phyloP scores from a whole-genome alignment of 2,888 invertebrate species.

The Campoplex nolae region DNA sequence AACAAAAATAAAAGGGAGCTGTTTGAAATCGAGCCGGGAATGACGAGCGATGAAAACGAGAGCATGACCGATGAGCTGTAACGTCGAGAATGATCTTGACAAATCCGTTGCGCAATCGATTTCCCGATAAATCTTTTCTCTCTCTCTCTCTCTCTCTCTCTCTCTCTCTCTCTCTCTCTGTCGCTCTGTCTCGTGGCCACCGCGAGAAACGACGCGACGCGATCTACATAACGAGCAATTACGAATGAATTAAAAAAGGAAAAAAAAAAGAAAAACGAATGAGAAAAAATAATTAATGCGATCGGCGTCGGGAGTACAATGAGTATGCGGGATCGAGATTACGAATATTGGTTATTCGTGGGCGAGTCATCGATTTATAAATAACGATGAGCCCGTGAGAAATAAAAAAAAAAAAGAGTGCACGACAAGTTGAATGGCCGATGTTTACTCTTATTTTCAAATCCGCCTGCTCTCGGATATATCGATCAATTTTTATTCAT shows the following conservation, averaged over 20 bases:
- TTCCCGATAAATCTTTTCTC: slow-evolving; percentile 3
- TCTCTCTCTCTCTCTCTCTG: background rate
- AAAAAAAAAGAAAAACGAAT: too few relatives aligned
- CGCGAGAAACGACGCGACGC: background rate
- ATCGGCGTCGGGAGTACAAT: background rate
- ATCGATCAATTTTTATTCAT: too few relatives aligned
- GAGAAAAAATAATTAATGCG: background rate
- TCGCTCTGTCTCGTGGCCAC: slow-evolving; percentile 6
- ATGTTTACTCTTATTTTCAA: slow-evolving; percentile 5
- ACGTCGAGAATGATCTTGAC: slow-evolving; percentile 12
- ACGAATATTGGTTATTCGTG: slow-evolving; percentile 8
- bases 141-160: background rate
- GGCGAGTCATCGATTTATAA: slow-evolving; percentile 64
- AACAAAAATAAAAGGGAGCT: too few relatives aligned
- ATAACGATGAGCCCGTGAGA: slow-evolving; percentile 58
- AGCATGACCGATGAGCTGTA: slow-evolving; percentile 1
- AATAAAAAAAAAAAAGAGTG: slow-evolving; percentile 11
- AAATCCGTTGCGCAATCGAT: slow-evolving; percentile 12
- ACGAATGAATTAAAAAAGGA: slow-evolving; percentile 2
- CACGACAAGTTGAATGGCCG: slow-evolving; percentile 64
- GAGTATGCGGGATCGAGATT: slow-evolving; percentile 1
- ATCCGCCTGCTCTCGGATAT: background rate
- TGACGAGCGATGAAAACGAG: slow-evolving; percentile 8
- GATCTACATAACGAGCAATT: background rate
- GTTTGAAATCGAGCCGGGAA: too few relatives aligned